Base-by-base conservation (phyloP, 1,140 invertebrate species). In the Hormaphis cornu region DNA sequence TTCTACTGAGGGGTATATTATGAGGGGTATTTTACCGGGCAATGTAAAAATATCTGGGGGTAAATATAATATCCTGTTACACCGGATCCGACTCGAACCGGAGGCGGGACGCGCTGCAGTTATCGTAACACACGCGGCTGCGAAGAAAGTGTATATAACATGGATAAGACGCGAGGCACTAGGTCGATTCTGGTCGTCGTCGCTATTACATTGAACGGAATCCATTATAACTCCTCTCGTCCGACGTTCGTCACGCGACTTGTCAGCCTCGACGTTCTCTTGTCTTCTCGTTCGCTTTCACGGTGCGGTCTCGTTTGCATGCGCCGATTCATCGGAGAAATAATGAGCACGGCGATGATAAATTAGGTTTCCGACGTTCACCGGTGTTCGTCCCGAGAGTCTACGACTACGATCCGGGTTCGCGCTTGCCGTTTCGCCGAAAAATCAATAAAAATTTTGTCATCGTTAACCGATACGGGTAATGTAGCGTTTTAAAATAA, bases 181-280 rank as follows among this genome's bases (percentile, higher is more conserved):
- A 50, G 61, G 40, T 18, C n/a, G 26, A n/a, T n/a, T 16, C n/a
- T 26, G 40, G 40, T 18, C 26, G 58, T 63, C 40, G 33, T 30
- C 18, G 22, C 28, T 35, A 50, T n/a, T n/a, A n/a, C n/a, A n/a
- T 66, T 66, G 61, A 66, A 66, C 50, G 35, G 42, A 66, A 66
- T 66, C 61, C 61, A 66, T 66, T 66, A n/a, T n/a, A 66, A 66
- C 61, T 66, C 50, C 44, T 50, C 28, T 48, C 61, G 50, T 66
- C 42, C 61, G 28, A 66, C 28, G 44, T 28, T n/a, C 50, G 61
- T 66, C 61, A 66, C 28, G 44, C 61, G 61, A 66, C 61, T 66
- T 50, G 20, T 35, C 20, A n/a, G n/a, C n/a, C n/a, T 50, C 46
- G 44, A 33, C 44, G 28, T 50, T 30, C 50, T 33, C 40, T 20